Percentiles rank a stretch among this genome's conserved stretches.
These are phyloP conservation scores for Aldrovandia affinis DNA, from an alignment of 2,797 vertebrate species.

Conservation along the genomic window DNA sequence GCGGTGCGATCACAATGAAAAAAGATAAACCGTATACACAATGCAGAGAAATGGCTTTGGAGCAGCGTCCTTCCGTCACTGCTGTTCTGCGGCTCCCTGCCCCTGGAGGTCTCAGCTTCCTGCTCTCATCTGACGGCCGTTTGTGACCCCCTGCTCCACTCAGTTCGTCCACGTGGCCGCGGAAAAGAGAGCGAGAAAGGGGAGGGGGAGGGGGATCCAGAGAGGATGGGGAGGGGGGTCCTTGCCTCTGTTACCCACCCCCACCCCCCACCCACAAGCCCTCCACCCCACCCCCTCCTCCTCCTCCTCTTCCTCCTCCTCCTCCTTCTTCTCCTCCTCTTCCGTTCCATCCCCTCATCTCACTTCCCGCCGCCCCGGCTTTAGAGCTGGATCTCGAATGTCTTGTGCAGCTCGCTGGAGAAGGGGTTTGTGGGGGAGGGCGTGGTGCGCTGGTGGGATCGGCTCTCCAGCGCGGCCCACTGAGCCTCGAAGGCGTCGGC, in stretches of 20 bases:
- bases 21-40: constrained; percentile 55
- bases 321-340: constrained; percentile 29
- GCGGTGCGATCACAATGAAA: constrained; percentile 22
- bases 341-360: constrained; percentile 48
- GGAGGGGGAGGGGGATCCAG: constrained; percentile 33
- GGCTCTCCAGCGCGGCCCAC: constrained; percentile 93
- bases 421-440: constrained; percentile 98
- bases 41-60: constrained; percentile 56
- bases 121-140: not conserved
- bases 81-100: constrained; percentile 38
- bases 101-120: constrained; percentile 35
- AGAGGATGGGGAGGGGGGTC: constrained; percentile 10
- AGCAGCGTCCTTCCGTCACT: constrained; percentile 42
- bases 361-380: constrained; percentile 52
- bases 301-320: constrained; percentile 32
- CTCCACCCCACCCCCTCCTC: constrained; percentile 18
- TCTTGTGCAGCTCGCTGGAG: constrained; percentile 97
- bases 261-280: no score
- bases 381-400: constrained; percentile 97
- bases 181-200: constrained; percentile 43
- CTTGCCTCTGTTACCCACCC: constrained; percentile 26
- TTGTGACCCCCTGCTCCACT: constrained; percentile 26
- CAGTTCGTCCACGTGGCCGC: constrained; percentile 57
- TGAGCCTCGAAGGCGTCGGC: constrained; percentile 94
- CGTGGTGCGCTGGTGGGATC: constrained; percentile 86